Evolutionary conservation across 2,888 invertebrate species (phyloP).

Genomic region (Phalera bucephala): DNA sequence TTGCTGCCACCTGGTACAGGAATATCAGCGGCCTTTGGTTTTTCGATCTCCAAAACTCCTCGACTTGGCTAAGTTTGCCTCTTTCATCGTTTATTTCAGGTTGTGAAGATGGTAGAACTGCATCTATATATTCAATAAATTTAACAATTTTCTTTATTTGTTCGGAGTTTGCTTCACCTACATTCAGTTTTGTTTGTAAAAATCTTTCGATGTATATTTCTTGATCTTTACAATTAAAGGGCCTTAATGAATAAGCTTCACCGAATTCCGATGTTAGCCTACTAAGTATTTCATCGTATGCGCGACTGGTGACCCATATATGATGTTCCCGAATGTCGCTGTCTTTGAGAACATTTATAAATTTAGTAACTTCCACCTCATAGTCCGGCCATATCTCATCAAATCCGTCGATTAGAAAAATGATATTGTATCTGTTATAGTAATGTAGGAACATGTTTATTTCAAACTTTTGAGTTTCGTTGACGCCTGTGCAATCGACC

Average conservation of each 20-base stretch:
- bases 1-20: slow-evolving; percentile 5
- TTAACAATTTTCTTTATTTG: slow-evolving; percentile 5
- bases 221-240: slow-evolving; percentile 3
- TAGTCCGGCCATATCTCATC: slow-evolving; percentile 12
- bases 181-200: slow-evolving; percentile 3
- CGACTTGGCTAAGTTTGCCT: neutral
- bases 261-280: slow-evolving; percentile 6
- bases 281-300: slow-evolving; percentile 5
- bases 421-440: slow-evolving; percentile 4
- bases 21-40: slow-evolving; percentile 1
- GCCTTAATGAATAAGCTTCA: slow-evolving; percentile 3
- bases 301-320: slow-evolving; percentile 4
- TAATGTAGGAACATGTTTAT: neutral
- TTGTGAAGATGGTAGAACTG: too few species aligned
- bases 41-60: too few species aligned
- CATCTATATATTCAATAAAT: slow-evolving; percentile 8
- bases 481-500: neutral
- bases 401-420: slow-evolving; percentile 9
- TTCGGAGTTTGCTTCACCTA: slow-evolving; percentile 2
- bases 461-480: neutral
- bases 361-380: slow-evolving; percentile 1
- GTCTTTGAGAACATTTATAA: neutral
- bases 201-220: slow-evolving; percentile 5
- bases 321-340: neutral
- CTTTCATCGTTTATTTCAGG: neutral